These are phyloP conservation scores for Limnodromus scolopaceus DNA, from an alignment of 2,797 vertebrate species.

Conservation along the genomic window DNA sequence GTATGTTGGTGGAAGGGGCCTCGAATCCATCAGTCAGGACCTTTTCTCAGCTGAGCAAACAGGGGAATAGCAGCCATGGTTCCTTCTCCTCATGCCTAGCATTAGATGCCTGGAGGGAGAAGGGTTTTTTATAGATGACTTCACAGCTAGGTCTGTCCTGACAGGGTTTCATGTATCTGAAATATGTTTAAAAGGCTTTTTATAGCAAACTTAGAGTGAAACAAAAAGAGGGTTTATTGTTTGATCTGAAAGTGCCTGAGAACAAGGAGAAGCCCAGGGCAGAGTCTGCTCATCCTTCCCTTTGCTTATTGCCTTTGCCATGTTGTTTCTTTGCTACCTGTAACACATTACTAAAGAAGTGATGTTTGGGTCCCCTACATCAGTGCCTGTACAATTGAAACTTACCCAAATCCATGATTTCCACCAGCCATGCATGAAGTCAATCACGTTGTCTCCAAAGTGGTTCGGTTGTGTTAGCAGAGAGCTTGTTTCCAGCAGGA, in stretches of 20 bases:
- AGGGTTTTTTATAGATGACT: not conserved
- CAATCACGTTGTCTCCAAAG: accelerated
- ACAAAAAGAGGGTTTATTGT: not conserved
- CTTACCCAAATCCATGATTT: not conserved
- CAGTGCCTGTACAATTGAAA: not conserved
- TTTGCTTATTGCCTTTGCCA: not conserved
- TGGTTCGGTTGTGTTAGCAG: accelerated
- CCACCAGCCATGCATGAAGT: not conserved
- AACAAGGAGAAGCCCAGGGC: not conserved
- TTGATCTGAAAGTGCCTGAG: not conserved
- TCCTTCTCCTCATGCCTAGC: not conserved
- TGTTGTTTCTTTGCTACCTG: not conserved
- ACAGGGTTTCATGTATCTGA: not conserved
- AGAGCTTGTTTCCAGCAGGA: not conserved
- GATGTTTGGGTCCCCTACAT: not conserved
- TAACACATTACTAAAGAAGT: not conserved
- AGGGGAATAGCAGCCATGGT: accelerated
- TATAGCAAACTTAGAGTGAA: not conserved
- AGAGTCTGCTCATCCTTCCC: not conserved
- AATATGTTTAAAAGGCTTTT: not conserved
- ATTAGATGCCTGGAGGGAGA: not conserved
- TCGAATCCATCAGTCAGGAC: not conserved
- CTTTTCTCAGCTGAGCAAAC: not conserved
- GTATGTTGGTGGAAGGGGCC: accelerated
- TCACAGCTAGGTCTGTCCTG: not conserved